Percentiles rank a stretch among this genome's conserved stretches.
Conservation (phyloP, 2,113 vertebrate species). For the Callipepla californica region DNA sequence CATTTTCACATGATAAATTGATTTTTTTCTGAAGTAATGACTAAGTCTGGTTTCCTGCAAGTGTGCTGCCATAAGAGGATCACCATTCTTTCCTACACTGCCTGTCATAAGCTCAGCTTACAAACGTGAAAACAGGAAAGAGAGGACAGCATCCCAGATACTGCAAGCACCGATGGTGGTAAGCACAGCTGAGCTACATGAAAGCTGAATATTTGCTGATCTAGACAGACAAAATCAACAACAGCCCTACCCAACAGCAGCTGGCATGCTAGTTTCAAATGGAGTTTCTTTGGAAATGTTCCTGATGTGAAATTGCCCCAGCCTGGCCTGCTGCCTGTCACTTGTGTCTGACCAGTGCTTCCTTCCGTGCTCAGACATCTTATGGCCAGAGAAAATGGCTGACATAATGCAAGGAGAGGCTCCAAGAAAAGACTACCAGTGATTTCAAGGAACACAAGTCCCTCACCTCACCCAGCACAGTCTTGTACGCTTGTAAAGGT, state of each 20-base stretch:
- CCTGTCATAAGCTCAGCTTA: neutral
- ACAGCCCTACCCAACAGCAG: rapidly evolving
- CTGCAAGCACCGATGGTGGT: neutral
- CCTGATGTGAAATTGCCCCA: neutral
- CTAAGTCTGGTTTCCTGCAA: neutral
- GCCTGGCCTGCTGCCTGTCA: neutral
- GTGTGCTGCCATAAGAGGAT: neutral
- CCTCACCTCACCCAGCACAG: neutral
- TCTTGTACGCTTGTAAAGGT: rapidly evolving
- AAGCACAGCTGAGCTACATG: neutral
- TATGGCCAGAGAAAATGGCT: neutral
- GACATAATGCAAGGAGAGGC: neutral
- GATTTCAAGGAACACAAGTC: neutral
- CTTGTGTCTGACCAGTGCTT: neutral
- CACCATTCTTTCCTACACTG: neutral
- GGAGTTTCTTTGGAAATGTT: neutral
- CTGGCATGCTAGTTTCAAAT: rapidly evolving
- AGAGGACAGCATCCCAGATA: neutral
- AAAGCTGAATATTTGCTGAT: neutral
- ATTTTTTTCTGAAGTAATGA: neutral
- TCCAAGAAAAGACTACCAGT: neutral
- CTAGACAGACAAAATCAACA: neutral
- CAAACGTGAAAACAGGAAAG: neutral
- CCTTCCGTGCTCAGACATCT: neutral
- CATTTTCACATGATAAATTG: neutral